Conservation (phyloP, 92 coral and sea anemone species). For the Bergia sp. region DNA sequence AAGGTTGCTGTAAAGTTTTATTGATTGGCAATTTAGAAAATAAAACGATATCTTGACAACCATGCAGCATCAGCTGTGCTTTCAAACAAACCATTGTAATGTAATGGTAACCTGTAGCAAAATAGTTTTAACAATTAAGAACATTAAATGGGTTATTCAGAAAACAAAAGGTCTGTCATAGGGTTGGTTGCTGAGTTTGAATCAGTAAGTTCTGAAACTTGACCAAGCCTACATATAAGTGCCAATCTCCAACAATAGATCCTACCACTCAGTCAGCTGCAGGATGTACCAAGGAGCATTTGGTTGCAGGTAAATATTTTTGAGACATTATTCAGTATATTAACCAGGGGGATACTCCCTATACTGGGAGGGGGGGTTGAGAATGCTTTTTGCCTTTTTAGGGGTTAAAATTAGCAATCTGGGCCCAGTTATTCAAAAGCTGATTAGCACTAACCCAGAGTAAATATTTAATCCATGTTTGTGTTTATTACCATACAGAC, state of each 20-base stretch:
- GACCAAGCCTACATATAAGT: slow-evolving; percentile 63
- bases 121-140: too few species aligned
- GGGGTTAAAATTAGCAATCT: too few species aligned
- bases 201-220: slow-evolving; percentile 25
- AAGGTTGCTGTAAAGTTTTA: too few species aligned
- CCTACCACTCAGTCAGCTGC: slow-evolving; percentile 84
- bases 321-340: slow-evolving; percentile 31
- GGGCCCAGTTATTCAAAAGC: background rate
- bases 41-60: too few species aligned
- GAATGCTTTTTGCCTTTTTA: background rate
- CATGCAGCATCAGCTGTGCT: too few species aligned
- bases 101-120: too few species aligned
- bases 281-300: slow-evolving; percentile 80
- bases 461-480: too few species aligned
- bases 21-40: too few species aligned
- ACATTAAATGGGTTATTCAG: too few species aligned
- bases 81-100: too few species aligned
- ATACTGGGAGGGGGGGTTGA: background rate
- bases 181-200: background rate
- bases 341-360: slow-evolving; percentile 68
- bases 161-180: background rate
- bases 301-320: slow-evolving; percentile 62
- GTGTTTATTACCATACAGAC: too few species aligned
- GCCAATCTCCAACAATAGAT: slow-evolving; percentile 77
- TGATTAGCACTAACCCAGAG: too few species aligned